Evolutionary conservation across 2,797 vertebrate species (phyloP), one percentile per base, ranked within the genome.

Genomic region (Denticeps clupeoides): DNA sequence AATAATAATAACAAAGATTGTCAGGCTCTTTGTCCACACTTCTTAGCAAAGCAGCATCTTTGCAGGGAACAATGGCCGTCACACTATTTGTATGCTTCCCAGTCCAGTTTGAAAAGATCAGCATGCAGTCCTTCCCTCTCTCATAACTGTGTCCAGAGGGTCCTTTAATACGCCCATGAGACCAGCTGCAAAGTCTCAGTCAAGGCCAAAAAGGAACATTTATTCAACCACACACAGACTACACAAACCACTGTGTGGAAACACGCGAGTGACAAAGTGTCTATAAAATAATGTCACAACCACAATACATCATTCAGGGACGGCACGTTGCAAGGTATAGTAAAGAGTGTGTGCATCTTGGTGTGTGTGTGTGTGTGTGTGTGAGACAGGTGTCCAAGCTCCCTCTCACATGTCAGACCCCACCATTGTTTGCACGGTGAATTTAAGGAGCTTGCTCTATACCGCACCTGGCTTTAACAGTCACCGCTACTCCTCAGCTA

Each of bases 401-500:
- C n/a, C n/a, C n/a, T n/a, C n/a, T n/a, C n/a, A n/a, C n/a, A n/a
- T n/a, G n/a, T n/a, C n/a, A n/a, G n/a, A n/a, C n/a, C n/a, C n/a
- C n/a, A n/a, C n/a, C n/a, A n/a, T n/a, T n/a, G n/a, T n/a, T n/a
- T n/a, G n/a, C n/a, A n/a, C n/a, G n/a, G n/a, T n/a, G n/a, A n/a
- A n/a, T n/a, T n/a, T n/a, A n/a, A n/a, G n/a, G n/a, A n/a, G n/a
- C 11, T 15, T 1, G 1, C 37, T 49, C 41, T 35, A 26, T 44
- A 22, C 23, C 41, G 16, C 41, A 45, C 31, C 50, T 52, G 50
- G 29, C 26, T 22, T 38, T n/a, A n/a, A n/a, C n/a, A n/a, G n/a
- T n/a, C n/a, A n/a, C n/a, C n/a, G n/a, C n/a, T n/a, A n/a, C n/a
- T n/a, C n/a, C n/a, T n/a, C n/a, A n/a, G n/a, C n/a, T n/a, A n/a